Conservation (phyloP, 2,888 invertebrate genomes). For the Epicampocera succincta region DNA sequence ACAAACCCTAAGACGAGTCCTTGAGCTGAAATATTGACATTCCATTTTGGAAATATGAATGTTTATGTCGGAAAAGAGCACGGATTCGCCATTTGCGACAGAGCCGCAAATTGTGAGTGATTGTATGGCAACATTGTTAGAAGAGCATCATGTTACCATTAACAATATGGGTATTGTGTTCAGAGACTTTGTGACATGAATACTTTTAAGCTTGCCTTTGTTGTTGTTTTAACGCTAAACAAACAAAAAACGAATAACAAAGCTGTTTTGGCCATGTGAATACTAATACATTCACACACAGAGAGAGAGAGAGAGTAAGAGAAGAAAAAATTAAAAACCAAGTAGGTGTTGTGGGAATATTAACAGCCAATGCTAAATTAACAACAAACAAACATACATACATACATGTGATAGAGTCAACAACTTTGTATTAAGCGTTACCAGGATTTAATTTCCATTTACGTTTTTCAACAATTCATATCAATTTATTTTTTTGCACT, state of each 20-base stretch:
- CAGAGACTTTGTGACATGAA: constrained; percentile 24
- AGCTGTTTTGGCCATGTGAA: neutral
- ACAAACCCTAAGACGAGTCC: too few relatives aligned
- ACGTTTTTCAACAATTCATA: too few relatives aligned
- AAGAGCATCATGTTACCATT: constrained; percentile 41
- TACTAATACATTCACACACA: neutral
- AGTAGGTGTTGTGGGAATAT: constrained; percentile 40
- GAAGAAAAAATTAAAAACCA: neutral
- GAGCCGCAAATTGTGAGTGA: too few relatives aligned
- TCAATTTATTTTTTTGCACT: too few relatives aligned
- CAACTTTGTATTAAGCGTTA: neutral
- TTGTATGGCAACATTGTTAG: neutral
- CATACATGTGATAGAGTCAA: neutral
- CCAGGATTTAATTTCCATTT: too few relatives aligned
- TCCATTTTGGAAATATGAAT: too few relatives aligned
- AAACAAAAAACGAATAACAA: neutral
- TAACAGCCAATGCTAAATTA: constrained; percentile 14
- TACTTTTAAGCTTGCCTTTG: constrained; percentile 16
- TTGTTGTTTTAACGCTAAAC: neutral
- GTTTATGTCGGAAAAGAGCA: too few relatives aligned
- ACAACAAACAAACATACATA: neutral
- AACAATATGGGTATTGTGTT: constrained; percentile 11
- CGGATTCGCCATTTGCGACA: too few relatives aligned
- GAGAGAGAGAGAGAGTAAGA: too few relatives aligned
- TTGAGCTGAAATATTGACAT: too few relatives aligned